phyloP scores from a whole-genome alignment of 2,888 invertebrate genomes.

The Tetropium fuscum region DNA sequence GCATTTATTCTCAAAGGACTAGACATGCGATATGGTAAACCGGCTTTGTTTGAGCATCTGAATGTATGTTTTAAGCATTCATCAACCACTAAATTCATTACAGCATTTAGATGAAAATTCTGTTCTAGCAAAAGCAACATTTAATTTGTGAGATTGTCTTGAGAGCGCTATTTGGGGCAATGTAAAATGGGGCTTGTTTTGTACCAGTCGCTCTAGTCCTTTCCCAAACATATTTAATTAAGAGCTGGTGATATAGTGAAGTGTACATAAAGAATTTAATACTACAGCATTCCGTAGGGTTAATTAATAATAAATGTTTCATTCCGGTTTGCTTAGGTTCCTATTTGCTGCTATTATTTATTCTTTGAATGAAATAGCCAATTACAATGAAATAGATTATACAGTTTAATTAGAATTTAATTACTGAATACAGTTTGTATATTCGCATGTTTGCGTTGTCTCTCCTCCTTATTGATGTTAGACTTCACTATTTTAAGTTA shows the following conservation, averaged over 20 bases:
- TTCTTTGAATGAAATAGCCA: conserved; percentile 6
- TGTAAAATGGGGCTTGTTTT: conserved; percentile 21
- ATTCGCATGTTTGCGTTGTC: conserved; percentile 5
- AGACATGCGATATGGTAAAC: neutral
- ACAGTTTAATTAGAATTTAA: conserved; percentile 20
- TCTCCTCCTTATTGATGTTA: conserved; percentile 13
- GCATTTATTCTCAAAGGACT: neutral
- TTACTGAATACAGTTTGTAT: conserved; percentile 9
- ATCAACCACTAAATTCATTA: conserved; percentile 6
- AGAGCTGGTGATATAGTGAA: conserved; percentile 24
- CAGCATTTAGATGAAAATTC: neutral
- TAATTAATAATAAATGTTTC: conserved; percentile 29
- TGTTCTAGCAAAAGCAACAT: conserved; percentile 2
- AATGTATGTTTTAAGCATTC: conserved; percentile 1
- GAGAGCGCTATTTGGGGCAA: neutral
- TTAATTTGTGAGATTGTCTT: conserved; percentile 22
- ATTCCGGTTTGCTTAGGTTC: conserved; percentile 2
- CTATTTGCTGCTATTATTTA: conserved; percentile 24
- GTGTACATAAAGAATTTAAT: conserved; percentile 33
- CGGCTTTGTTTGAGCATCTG: neutral
- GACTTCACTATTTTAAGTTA: conserved; percentile 5
- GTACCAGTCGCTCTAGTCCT: conserved; percentile 9
- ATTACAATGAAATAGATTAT: conserved; percentile 9
- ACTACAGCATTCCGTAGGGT: conserved; percentile 17
- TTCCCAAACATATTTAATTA: conserved; percentile 31